Evolutionary conservation across 1,140 invertebrate species (phyloP).

Genomic region (Coenobita brevimanus): DNA sequence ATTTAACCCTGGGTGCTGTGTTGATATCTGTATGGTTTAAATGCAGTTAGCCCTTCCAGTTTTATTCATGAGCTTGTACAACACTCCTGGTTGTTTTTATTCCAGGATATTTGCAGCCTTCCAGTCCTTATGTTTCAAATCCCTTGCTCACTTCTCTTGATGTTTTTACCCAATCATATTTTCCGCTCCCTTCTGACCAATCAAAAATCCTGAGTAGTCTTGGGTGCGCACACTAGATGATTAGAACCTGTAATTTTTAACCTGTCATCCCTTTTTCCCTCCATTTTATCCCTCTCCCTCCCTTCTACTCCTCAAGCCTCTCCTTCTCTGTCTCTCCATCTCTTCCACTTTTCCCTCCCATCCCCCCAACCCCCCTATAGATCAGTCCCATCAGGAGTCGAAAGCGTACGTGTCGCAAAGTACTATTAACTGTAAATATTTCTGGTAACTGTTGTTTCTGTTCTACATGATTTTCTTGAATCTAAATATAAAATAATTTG

Average conservation of each 20-base stretch:
- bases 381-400: constrained; percentile 56
- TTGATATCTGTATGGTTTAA: too few relatives aligned
- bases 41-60: too few relatives aligned
- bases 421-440: constrained; percentile 64
- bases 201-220: constrained; percentile 48
- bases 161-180: constrained; percentile 23
- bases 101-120: constrained; percentile 35
- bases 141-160: constrained; percentile 37
- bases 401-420: constrained; percentile 63
- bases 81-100: constrained; percentile 23
- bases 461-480: constrained; percentile 67
- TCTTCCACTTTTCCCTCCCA: neutral
- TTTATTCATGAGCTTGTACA: constrained; percentile 5
- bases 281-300: too few relatives aligned
- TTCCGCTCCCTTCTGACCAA: constrained; percentile 33
- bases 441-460: constrained; percentile 66
- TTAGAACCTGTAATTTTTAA: neutral
- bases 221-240: constrained; percentile 45
- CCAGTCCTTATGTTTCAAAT: constrained; percentile 40
- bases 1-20: too few relatives aligned
- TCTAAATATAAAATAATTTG: constrained; percentile 66
- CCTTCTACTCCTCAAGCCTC: too few relatives aligned
- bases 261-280: too few relatives aligned
- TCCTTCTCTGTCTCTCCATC: too few relatives aligned
- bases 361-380: constrained; percentile 36